These are phyloP conservation scores for Noctua pronuba DNA, from an alignment of 2,888 invertebrate genomes.

Conservation along the genomic window DNA sequence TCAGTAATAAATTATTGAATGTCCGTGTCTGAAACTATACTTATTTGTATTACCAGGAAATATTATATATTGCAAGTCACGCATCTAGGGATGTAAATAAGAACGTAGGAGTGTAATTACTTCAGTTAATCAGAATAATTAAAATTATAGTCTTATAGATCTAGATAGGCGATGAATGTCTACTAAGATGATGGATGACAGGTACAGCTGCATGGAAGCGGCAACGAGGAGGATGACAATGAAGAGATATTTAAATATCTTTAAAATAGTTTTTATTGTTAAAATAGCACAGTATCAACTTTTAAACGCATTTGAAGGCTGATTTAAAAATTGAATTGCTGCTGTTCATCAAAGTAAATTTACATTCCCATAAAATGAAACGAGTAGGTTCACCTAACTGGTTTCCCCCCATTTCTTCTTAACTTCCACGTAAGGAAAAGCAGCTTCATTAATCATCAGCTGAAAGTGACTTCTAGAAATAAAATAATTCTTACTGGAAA, in stretches of 20 bases:
- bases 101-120: conserved; percentile 7
- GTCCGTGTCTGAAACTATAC: background rate
- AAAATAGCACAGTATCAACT: background rate
- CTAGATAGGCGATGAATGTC: background rate
- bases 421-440: background rate
- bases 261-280: background rate
- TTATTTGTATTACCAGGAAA: conserved; percentile 10
- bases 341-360: background rate
- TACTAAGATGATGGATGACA: background rate
- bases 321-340: background rate
- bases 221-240: background rate
- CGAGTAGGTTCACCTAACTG: background rate
- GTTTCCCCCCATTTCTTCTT: background rate
- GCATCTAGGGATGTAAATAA: conserved; percentile 8
- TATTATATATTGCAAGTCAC: conserved; percentile 2
- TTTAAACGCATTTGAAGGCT: background rate
- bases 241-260: background rate
- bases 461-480: conserved; percentile 1
- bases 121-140: background rate
- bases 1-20: background rate
- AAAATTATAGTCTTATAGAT: background rate
- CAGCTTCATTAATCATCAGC: background rate
- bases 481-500: conserved; percentile 1
- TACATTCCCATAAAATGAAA: background rate
- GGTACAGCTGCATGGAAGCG: too few relatives aligned